Evolutionary conservation across 2,888 invertebrate species (phyloP).

Genomic region (Blastobasis adustella): DNA sequence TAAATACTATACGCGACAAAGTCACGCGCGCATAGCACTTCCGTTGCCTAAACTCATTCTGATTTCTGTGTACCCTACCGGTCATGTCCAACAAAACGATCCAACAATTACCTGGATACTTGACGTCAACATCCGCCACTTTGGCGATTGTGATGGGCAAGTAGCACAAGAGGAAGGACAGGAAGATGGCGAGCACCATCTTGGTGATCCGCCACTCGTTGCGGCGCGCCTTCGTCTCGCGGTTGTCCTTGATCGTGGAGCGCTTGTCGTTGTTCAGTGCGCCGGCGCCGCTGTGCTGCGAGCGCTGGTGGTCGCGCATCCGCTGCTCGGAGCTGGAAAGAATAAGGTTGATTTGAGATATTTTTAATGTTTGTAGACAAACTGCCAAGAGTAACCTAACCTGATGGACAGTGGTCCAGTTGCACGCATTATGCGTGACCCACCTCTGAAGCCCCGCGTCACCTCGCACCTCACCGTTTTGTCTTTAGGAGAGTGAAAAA

Average conservation of each 20-base stretch:
- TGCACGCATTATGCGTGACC: too few relatives aligned
- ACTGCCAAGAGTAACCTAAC: too few relatives aligned
- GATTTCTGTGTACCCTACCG: too few relatives aligned
- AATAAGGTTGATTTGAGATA: not conserved
- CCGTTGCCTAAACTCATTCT: too few relatives aligned
- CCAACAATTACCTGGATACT: conserved; percentile 77
- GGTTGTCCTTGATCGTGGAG: conserved; percentile 76
- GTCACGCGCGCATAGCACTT: too few relatives aligned
- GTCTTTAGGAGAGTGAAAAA: too few relatives aligned
- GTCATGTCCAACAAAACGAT: too few relatives aligned
- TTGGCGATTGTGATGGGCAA: conserved; percentile 94
- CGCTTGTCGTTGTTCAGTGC: conserved; percentile 66
- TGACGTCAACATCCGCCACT: conserved; percentile 85
- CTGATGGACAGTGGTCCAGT: too few relatives aligned
- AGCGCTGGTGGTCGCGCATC: conserved; percentile 85
- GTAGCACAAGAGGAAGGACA: conserved; percentile 92
- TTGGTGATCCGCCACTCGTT: conserved; percentile 95
- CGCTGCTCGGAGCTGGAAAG: conserved; percentile 82
- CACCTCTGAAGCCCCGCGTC: too few relatives aligned
- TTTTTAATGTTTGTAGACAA: too few relatives aligned
- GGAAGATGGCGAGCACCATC: conserved; percentile 94
- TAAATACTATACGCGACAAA: too few relatives aligned
- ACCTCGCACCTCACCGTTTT: too few relatives aligned
- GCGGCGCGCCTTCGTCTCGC: conserved; percentile 84
- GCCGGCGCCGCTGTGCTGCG: conserved; percentile 47